phyloP scores from a whole-genome alignment of 1,140 invertebrate genomes.

The Belonocnema kinseyi region DNA sequence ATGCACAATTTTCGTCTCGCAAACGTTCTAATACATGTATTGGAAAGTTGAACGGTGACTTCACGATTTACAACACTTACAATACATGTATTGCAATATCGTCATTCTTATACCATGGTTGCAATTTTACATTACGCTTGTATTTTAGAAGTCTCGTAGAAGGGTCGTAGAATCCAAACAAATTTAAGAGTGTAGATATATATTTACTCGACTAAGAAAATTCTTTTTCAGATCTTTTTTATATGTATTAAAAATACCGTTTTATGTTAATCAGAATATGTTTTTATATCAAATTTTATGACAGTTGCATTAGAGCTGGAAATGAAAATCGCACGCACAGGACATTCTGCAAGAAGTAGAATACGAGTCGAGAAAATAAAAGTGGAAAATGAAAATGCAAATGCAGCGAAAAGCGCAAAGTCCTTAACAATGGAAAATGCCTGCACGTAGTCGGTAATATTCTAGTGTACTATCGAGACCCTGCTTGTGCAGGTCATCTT shows the following conservation, averaged over 20 bases:
- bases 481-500: background rate
- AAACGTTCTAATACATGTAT: no score
- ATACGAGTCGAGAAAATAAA: background rate
- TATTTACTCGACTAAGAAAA: no score
- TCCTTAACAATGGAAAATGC: conserved; percentile 28
- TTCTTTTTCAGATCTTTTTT: background rate
- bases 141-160: no score
- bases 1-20: no score
- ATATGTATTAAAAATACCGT: background rate
- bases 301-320: background rate
- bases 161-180: no score
- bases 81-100: no score
- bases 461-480: background rate
- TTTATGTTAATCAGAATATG: background rate
- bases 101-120: no score
- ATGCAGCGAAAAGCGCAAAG: conserved; percentile 13
- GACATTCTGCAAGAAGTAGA: conserved; percentile 13
- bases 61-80: no score
- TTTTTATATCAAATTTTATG: background rate
- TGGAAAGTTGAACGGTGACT: no score
- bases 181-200: no score
- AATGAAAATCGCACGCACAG: conserved; percentile 14
- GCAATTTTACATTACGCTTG: no score
- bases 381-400: conserved; percentile 19
- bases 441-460: background rate